Evolutionary conservation across 1,140 invertebrate species (phyloP).

Genomic region (Zaprionus davidi): DNA sequence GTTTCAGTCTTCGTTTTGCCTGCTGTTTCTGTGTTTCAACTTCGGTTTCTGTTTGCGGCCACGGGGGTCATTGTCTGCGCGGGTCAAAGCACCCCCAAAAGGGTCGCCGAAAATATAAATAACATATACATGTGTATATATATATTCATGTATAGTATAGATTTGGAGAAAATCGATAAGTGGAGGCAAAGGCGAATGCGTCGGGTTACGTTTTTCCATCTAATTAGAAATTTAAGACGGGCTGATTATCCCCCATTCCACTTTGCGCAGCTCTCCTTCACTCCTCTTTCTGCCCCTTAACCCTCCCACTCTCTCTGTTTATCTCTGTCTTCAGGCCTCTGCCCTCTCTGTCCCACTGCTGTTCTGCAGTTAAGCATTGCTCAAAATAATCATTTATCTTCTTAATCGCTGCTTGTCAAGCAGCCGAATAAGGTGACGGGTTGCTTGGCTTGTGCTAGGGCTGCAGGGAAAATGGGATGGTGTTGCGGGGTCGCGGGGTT

Average conservation of each 20-base stretch:
- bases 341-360: not conserved
- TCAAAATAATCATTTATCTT: conserved; percentile 80
- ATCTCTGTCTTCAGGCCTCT: conserved; percentile 1
- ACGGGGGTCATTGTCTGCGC: conserved; percentile 37
- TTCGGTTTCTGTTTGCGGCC: not conserved
- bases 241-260: not conserved
- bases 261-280: not conserved
- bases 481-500: not conserved
- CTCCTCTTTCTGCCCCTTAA: not conserved
- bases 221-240: conserved; percentile 71
- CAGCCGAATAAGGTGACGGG: conserved; percentile 7
- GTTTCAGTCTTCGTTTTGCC: conserved; percentile 10
- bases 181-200: not conserved
- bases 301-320: not conserved
- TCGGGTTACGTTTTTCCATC: conserved; percentile 24
- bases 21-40: not conserved
- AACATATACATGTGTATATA: conserved; percentile 1
- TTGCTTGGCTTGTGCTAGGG: not conserved
- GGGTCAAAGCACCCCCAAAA: conserved; percentile 37
- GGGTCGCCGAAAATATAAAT: conserved; percentile 8
- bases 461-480: not conserved
- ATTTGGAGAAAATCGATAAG: conserved; percentile 52
- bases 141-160: not conserved
- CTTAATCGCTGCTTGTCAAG: conserved; percentile 67
- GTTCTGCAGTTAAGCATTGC: conserved; percentile 57